These are phyloP conservation scores for Bimastos eiseni DNA, from an alignment of 2,888 invertebrate species.

Conservation along the genomic window DNA sequence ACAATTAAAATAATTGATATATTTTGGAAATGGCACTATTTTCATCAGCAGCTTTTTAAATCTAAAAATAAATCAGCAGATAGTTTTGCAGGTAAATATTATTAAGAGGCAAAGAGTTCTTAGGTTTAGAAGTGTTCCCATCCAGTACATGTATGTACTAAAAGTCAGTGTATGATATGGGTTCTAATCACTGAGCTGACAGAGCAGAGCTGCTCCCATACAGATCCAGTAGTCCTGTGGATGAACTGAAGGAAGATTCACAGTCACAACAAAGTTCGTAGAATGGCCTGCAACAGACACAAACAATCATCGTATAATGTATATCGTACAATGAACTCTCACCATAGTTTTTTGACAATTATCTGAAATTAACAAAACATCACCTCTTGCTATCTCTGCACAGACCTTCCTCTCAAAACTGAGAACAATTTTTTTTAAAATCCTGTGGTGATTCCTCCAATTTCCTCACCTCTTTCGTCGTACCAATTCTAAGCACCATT, in stretches of 20 bases:
- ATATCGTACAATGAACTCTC: not conserved
- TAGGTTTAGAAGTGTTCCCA: not conserved
- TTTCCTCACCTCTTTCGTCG: no score
- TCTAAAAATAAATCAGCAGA: not conserved
- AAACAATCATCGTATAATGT: not conserved
- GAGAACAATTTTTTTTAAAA: no score
- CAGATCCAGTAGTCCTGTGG: conserved; percentile 82
- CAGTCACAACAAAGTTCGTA: conserved; percentile 63
- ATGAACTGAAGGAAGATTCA: conserved; percentile 64
- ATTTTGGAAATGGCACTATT: not conserved
- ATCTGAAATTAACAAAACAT: no score
- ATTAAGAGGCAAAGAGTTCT: not conserved
- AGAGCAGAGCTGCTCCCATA: conserved; percentile 82
- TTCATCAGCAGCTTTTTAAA: not conserved
- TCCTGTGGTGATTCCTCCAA: no score
- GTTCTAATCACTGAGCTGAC: conserved; percentile 73
- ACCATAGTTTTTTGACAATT: no score
- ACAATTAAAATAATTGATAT: not conserved
- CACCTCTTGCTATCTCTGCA: no score
- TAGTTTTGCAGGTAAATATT: conserved; percentile 3
- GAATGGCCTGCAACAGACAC: conserved; percentile 58
- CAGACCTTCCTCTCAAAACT: no score
- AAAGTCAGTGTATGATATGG: not conserved
- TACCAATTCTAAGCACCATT: no score
- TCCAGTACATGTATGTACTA: not conserved